A percentile compares a stretch with the other conserved stretches of the same genome.
These are phyloP conservation scores for Vandiemenella viatica DNA, from an alignment of 2,888 invertebrate species.

Conservation along the genomic window DNA sequence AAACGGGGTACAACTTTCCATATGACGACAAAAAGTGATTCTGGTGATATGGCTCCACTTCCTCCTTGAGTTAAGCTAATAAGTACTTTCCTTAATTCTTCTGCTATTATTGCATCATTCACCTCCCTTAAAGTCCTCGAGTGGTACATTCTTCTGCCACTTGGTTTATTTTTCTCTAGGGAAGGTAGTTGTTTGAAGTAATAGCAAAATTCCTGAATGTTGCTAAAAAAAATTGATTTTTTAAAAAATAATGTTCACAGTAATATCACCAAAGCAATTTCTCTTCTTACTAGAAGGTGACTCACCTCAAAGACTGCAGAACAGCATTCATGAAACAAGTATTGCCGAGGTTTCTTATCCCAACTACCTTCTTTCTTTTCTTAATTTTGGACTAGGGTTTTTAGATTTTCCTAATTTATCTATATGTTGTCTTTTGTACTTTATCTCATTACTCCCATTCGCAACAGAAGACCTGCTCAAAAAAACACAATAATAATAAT, in stretches of 20 bases:
- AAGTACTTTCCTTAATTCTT: conserved; percentile 63
- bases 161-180: conserved; percentile 37
- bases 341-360: conserved; percentile 66
- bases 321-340: conserved; percentile 81
- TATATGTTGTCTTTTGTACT: conserved; percentile 14
- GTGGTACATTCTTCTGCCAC: conserved; percentile 40
- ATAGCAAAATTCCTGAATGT: conserved; percentile 68
- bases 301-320: conserved; percentile 51
- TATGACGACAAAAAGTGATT: conserved; percentile 64
- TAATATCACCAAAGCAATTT: background rate
- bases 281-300: background rate
- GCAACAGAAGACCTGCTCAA: conserved; percentile 21
- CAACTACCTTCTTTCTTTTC: conserved; percentile 51
- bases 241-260: background rate
- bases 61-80: conserved; percentile 53
- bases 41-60: conserved; percentile 61
- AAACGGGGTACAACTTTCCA: conserved; percentile 75
- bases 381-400: conserved; percentile 21
- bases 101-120: conserved; percentile 58
- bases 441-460: conserved; percentile 20
- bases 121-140: conserved; percentile 44
- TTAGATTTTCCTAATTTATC: conserved; percentile 24
- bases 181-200: conserved; percentile 66
- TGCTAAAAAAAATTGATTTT: conserved; percentile 33
- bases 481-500: too few species aligned